Percentiles rank a stretch among this genome's conserved stretches.
Evolutionary conservation across 1,140 invertebrate species (phyloP).

Genomic region (Semibalanus balanoides): DNA sequence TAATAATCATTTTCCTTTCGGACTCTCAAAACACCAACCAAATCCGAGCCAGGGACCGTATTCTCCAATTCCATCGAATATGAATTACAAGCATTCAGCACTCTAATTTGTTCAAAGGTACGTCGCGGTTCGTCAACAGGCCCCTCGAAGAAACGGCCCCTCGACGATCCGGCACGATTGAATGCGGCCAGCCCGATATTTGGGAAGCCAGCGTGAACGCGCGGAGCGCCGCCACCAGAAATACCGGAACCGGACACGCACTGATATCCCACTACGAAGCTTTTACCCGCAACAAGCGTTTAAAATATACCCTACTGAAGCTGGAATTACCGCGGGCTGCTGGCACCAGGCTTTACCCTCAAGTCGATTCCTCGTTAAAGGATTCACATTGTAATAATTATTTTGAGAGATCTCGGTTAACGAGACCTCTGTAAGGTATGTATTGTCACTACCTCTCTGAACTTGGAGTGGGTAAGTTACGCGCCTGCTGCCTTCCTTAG

Average conservation of each 20-base stretch:
- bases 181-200: no score
- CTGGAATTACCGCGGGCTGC: conserved; percentile 81
- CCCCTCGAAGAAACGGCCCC: conserved; percentile 29
- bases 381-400: conserved; percentile 82
- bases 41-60: conserved; percentile 47
- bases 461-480: conserved; percentile 71
- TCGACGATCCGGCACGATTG: no score
- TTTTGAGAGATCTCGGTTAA: conserved; percentile 55
- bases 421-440: conserved; percentile 68
- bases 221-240: background rate
- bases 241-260: conserved; percentile 9
- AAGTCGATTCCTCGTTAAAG: conserved; percentile 71
- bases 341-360: conserved; percentile 85
- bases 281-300: conserved; percentile 52
- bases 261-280: conserved; percentile 21
- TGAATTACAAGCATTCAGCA: conserved; percentile 32
- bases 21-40: conserved; percentile 46
- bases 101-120: conserved; percentile 71
- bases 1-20: conserved; percentile 64
- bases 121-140: conserved; percentile 33
- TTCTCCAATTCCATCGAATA: conserved; percentile 49
- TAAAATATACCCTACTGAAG: conserved; percentile 81
- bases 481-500: conserved; percentile 82
- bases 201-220: no score
- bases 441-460: conserved; percentile 66